phyloP scores from a whole-genome alignment of 2,888 invertebrate genomes.

The Meiosimyza platycephala region DNA sequence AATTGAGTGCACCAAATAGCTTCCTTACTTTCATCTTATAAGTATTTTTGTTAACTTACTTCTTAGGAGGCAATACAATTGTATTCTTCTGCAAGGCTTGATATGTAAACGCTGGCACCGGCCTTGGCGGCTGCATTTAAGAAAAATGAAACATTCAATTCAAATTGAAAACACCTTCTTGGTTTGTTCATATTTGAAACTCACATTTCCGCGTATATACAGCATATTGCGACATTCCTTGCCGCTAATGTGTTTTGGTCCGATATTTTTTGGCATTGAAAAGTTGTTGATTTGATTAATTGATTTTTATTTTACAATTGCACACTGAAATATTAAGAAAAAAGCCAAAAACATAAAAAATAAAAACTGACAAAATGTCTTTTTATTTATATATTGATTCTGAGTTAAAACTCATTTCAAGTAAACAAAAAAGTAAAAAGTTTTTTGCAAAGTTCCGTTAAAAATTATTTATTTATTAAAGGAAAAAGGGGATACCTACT shows the following conservation, averaged over 20 bases:
- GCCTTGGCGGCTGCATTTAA: constrained; percentile 50
- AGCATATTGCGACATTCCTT: constrained; percentile 49
- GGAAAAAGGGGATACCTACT: too few species aligned
- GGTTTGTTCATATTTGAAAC: constrained; percentile 2
- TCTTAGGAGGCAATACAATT: constrained; percentile 58
- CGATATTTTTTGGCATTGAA: constrained; percentile 11
- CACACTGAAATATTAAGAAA: constrained; percentile 34
- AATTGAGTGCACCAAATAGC: too few species aligned
- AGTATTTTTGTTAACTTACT: constrained; percentile 52
- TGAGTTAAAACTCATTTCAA: too few species aligned
- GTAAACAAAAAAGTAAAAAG: too few species aligned
- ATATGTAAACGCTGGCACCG: constrained; percentile 64
- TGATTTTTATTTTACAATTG: constrained; percentile 14
- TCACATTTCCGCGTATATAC: constrained; percentile 50
- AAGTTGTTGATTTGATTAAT: neutral
- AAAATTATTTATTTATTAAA: too few species aligned
- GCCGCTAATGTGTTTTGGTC: constrained; percentile 42
- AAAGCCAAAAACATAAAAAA: constrained; percentile 5
- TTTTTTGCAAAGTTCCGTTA: too few species aligned
- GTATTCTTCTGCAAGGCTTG: constrained; percentile 64
- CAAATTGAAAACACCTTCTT: neutral
- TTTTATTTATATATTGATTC: too few species aligned
- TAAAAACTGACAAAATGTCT: too few species aligned
- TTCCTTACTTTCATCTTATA: too few species aligned
- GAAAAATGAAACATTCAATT: too few species aligned